A percentile compares a stretch with the other conserved stretches of the same genome.
These are phyloP conservation scores for Petroica traversi DNA, from an alignment of 2,113 vertebrate genomes.

Conservation along the genomic window DNA sequence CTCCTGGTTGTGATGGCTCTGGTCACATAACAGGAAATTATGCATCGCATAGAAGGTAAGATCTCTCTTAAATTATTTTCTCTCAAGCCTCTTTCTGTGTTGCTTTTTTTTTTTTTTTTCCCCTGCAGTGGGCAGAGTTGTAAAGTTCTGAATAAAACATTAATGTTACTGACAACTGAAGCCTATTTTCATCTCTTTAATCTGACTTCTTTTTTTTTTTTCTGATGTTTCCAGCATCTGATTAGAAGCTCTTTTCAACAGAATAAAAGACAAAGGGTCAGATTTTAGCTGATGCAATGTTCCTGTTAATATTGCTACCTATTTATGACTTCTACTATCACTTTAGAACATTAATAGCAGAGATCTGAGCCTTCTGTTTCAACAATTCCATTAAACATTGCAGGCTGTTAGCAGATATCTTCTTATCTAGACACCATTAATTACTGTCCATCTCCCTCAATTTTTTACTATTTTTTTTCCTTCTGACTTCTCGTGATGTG, in stretches of 20 bases:
- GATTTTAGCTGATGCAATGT: conserved; percentile 62
- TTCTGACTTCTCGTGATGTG: conserved; percentile 27
- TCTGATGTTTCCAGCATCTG: conserved; percentile 40
- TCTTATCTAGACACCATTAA: conserved; percentile 65
- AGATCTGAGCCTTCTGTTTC: conserved; percentile 59
- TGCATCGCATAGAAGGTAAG: conserved; percentile 83
- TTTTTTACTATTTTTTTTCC: not conserved
- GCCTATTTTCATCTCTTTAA: conserved; percentile 56
- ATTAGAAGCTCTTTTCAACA: conserved; percentile 29
- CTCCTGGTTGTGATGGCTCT: conserved; percentile 83
- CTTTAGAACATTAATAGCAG: conserved; percentile 61
- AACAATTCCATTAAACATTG: conserved; percentile 64
- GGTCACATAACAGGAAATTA: conserved; percentile 87
- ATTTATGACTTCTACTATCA: conserved; percentile 65
- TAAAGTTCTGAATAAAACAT: conserved; percentile 28
- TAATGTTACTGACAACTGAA: conserved; percentile 19
- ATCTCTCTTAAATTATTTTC: conserved; percentile 16
- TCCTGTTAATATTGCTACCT: conserved; percentile 45
- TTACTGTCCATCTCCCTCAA: conserved; percentile 54
- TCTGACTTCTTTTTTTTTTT: conserved; percentile 38
- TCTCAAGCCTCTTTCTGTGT: not conserved
- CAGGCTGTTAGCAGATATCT: conserved; percentile 56
- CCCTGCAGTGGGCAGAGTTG: conserved; percentile 34
- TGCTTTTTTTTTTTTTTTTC: not conserved
- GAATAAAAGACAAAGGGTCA: conserved; percentile 64